Conservation (phyloP, 1,140 invertebrate species). For the Gryon sp. region DNA sequence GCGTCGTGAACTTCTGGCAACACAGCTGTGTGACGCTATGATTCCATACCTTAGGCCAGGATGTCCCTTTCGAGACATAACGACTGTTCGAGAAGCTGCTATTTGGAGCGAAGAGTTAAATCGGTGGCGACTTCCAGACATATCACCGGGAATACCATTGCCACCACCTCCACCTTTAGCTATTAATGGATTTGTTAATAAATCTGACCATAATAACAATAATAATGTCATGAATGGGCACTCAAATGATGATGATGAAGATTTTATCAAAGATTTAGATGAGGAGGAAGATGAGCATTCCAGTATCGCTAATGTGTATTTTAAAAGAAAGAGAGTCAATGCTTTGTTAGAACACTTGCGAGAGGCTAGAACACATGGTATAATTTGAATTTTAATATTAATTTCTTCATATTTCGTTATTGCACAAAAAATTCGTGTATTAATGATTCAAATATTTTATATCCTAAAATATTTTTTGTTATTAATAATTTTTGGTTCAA, state of each 20-base stretch:
- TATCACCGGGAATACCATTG: conserved; percentile 70
- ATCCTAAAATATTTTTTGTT: too few species aligned
- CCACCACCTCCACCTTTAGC: conserved; percentile 70
- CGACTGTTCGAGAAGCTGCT: conserved; percentile 69
- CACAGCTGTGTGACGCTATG: conserved; percentile 77
- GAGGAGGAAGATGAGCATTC: conserved; percentile 36
- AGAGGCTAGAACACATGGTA: conserved; percentile 75
- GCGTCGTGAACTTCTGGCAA: conserved; percentile 74
- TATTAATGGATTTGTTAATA: conserved; percentile 45
- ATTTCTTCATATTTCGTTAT: too few species aligned
- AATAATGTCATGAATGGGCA: conserved; percentile 31
- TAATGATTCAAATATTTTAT: too few species aligned
- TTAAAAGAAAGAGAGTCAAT: conserved; percentile 74
- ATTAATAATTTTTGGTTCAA: too few species aligned
- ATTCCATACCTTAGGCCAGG: conserved; percentile 76
- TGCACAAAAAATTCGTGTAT: too few species aligned
- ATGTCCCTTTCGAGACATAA: conserved; percentile 76
- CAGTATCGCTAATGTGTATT: conserved; percentile 73
- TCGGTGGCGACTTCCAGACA: conserved; percentile 76
- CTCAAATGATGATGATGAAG: conserved; percentile 41
- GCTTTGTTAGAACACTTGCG: conserved; percentile 71
- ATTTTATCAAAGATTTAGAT: conserved; percentile 58
- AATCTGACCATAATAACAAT: conserved; percentile 75
- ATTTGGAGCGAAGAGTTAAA: conserved; percentile 77
- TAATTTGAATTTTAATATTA: conserved; percentile 16